Percentiles rank a stretch among this genome's conserved stretches.
phyloP scores from a whole-genome alignment of 2,797 vertebrate species.

The Catharus ustulatus region DNA sequence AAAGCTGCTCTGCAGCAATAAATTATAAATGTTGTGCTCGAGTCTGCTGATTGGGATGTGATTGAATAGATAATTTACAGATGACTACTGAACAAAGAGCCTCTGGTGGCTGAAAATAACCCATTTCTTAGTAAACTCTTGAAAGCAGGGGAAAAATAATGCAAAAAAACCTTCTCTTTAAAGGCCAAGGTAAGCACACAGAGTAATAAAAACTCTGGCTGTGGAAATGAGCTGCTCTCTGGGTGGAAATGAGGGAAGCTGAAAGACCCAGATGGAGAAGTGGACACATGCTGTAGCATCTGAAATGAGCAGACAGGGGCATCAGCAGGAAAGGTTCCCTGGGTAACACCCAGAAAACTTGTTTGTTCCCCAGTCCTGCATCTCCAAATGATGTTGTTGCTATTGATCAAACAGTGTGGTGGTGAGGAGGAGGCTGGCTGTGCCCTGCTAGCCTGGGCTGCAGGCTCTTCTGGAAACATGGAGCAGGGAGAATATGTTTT shows the following conservation, averaged over 20 bases:
- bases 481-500: neutral
- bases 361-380: neutral
- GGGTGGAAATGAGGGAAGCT: neutral
- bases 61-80: neutral
- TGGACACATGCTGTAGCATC: neutral
- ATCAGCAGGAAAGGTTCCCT: neutral
- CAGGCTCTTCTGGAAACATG: neutral
- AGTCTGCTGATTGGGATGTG: neutral
- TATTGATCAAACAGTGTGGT: neutral
- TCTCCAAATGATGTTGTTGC: neutral
- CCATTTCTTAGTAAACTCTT: neutral
- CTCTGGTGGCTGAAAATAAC: neutral
- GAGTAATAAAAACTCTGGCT: neutral
- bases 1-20: conserved; percentile 3
- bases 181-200: neutral
- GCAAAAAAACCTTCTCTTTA: neutral
- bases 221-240: neutral
- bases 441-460: neutral
- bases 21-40: neutral
- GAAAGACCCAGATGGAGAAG: neutral
- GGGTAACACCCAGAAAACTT: neutral
- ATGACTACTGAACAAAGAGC: neutral
- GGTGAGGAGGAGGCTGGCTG: neutral
- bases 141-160: neutral
- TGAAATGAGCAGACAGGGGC: neutral